These are phyloP conservation scores for Scaptomyza cyrtandrae DNA, from an alignment of 2,888 invertebrate genomes.

Conservation along the genomic window DNA sequence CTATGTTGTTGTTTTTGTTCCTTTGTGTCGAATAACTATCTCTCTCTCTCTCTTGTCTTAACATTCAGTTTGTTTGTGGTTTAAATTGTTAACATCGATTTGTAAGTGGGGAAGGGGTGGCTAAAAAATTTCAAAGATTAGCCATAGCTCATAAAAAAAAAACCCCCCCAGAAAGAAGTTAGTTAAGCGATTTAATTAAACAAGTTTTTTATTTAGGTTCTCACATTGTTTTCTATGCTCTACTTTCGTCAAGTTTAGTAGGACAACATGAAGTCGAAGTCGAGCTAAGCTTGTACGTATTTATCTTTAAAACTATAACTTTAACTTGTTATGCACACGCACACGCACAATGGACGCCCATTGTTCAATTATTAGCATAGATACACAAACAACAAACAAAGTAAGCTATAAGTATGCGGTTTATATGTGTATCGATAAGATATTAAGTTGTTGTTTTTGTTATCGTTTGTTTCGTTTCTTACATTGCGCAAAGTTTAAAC, in stretches of 20 bases:
- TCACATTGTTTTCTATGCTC: neutral
- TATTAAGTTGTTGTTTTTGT: conserved; percentile 23
- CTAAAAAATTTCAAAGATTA: neutral
- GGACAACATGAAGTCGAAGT: neutral
- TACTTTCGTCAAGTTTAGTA: neutral
- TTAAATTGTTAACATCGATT: conserved; percentile 23
- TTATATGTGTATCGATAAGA: conserved; percentile 27
- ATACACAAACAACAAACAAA: conserved; percentile 18
- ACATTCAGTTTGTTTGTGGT: conserved; percentile 6
- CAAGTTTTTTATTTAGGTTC: neutral
- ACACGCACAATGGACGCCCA: conserved; percentile 52
- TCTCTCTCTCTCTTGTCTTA: neutral
- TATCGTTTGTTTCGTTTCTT: conserved; percentile 22
- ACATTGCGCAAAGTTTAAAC: conserved; percentile 71
- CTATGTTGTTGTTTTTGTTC: conserved; percentile 5
- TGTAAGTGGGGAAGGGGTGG: neutral
- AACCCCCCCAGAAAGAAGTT: too few relatives aligned
- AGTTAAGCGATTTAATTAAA: too few relatives aligned
- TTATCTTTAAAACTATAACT: conserved; percentile 4
- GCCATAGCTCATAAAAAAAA: too few relatives aligned
- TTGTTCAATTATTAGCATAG: conserved; percentile 57
- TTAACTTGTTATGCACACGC: conserved; percentile 34
- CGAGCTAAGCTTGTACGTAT: conserved; percentile 1
- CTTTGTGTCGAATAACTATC: neutral
- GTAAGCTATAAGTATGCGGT: neutral